A percentile compares a stretch with the other conserved stretches of the same genome.
Evolutionary conservation across 2,888 invertebrate species (phyloP).

Genomic region (Drosophila subquinaria): DNA sequence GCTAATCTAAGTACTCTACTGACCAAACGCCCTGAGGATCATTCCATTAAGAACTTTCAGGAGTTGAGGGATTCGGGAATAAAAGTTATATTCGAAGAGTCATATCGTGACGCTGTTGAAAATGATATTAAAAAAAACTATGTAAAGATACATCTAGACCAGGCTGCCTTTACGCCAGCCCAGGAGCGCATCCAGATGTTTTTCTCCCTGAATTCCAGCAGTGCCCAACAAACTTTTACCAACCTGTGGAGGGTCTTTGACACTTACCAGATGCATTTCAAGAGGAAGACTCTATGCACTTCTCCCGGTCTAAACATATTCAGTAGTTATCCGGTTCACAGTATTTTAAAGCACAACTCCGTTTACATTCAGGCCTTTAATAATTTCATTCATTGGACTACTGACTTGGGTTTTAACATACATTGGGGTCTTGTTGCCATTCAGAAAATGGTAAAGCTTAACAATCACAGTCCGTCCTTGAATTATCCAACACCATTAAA

Average conservation of each 20-base stretch:
- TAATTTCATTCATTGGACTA: not conserved
- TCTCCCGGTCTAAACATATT: not conserved
- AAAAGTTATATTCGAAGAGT: constrained; percentile 1
- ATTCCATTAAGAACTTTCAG: constrained; percentile 17
- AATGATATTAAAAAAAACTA: not conserved
- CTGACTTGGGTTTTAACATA: not conserved
- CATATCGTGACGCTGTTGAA: not conserved
- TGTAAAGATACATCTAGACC: not conserved
- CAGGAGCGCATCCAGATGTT: not conserved
- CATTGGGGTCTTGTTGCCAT: not conserved
- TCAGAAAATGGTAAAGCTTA: not conserved
- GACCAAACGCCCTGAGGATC: constrained; percentile 19
- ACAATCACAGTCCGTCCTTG: not conserved
- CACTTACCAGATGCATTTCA: not conserved
- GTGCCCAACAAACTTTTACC: not conserved
- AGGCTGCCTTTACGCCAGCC: not conserved
- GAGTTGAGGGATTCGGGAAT: constrained; percentile 31
- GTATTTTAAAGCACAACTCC: not conserved
- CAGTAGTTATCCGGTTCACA: not conserved
- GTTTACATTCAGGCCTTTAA: not conserved
- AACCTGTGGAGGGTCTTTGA: not conserved
- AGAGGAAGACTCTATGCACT: not conserved
- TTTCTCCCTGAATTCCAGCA: not conserved
- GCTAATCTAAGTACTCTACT: constrained; percentile 50
- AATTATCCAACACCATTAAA: not conserved